These are phyloP conservation scores for Pipistrellus pygmaeus DNA, from an alignment of 2,797 vertebrate genomes.

Conservation along the genomic window DNA sequence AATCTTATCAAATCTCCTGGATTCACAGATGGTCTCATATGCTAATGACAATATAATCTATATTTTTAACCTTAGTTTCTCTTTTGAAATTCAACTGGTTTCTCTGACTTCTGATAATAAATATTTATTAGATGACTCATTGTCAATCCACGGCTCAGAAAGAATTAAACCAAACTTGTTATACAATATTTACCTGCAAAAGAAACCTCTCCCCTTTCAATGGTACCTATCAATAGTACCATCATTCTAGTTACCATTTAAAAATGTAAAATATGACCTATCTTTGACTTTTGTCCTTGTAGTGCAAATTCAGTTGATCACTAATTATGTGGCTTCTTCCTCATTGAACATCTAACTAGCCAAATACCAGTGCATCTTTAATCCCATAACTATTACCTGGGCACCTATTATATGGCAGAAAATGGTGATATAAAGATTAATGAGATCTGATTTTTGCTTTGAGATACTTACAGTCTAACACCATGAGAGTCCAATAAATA, in stretches of 20 bases:
- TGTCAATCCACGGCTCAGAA: neutral
- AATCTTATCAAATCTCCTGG: neutral
- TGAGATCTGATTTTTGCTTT: neutral
- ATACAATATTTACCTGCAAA: neutral
- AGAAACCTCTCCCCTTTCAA: neutral
- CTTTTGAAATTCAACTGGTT: neutral
- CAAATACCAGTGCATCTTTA: constrained; percentile 15
- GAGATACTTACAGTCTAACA: neutral
- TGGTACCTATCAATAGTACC: neutral
- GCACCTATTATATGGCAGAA: neutral
- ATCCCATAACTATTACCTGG: neutral
- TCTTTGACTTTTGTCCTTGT: neutral
- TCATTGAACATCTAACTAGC: neutral
- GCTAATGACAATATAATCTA: neutral
- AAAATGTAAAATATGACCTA: neutral
- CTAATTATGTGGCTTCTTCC: neutral
- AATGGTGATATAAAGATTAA: neutral
- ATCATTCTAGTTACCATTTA: neutral
- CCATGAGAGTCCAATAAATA: neutral
- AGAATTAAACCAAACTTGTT: constrained; percentile 20
- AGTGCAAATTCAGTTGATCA: neutral
- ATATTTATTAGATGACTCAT: constrained; percentile 22
- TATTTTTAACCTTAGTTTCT: neutral
- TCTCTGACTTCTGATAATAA: constrained; percentile 49
- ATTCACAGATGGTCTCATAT: neutral